phyloP scores from a whole-genome alignment of 2,888 invertebrate species.

The Abrostola tripartita region DNA sequence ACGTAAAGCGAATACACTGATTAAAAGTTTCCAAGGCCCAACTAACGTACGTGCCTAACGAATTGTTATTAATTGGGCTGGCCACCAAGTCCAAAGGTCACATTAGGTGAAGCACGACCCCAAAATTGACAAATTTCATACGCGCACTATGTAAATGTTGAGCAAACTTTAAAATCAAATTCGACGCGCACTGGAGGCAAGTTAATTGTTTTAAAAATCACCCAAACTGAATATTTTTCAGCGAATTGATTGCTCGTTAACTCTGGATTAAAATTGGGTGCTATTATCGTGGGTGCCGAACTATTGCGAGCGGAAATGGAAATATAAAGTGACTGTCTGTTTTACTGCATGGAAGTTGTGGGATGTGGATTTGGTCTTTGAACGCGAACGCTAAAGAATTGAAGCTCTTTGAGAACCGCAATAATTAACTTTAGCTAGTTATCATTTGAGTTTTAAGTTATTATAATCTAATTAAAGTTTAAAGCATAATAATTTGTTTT shows the following conservation, averaged over 20 bases:
- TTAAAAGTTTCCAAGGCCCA: slow-evolving; percentile 58
- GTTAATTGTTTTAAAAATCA: slow-evolving; percentile 53
- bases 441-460: too few relatives aligned
- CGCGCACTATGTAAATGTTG: slow-evolving; percentile 38
- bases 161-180: slow-evolving; percentile 54
- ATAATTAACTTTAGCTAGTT: too few relatives aligned
- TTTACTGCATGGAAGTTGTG: too few relatives aligned
- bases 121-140: slow-evolving; percentile 46
- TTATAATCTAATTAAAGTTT: too few relatives aligned
- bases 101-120: slow-evolving; percentile 27
- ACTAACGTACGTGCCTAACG: slow-evolving; percentile 46
- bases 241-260: slow-evolving; percentile 44
- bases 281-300: slow-evolving; percentile 3
- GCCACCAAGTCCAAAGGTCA: slow-evolving; percentile 47
- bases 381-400: too few relatives aligned
- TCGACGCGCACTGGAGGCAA: slow-evolving; percentile 10
- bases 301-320: background rate
- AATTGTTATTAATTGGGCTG: slow-evolving; percentile 58
- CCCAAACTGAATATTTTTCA: slow-evolving; percentile 43
- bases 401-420: too few relatives aligned
- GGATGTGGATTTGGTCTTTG: too few relatives aligned
- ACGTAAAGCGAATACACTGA: slow-evolving; percentile 56
- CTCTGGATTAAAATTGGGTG: slow-evolving; percentile 32
- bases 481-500: too few relatives aligned
- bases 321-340: background rate